A percentile compares a stretch with the other conserved stretches of the same genome.
phyloP scores from a whole-genome alignment of 2,888 invertebrate species.

The Yponomeuta plumbellus region DNA sequence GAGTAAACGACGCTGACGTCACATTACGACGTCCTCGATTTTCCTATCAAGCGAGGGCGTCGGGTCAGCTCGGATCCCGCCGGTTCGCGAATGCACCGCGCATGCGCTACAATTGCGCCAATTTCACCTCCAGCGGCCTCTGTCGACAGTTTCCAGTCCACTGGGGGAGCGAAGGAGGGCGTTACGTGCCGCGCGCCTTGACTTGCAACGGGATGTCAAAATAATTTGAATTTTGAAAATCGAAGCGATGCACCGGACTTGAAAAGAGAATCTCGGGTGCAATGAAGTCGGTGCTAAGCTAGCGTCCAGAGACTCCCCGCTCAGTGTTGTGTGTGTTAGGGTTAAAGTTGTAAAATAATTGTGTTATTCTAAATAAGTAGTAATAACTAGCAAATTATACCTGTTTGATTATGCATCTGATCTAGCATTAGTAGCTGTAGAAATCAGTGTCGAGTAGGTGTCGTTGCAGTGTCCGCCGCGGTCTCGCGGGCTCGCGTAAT shows the following conservation, averaged over 20 bases:
- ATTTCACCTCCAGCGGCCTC: slow-evolving; percentile 70
- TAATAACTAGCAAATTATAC: background rate
- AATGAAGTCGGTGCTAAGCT: background rate
- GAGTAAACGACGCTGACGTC: slow-evolving; percentile 67
- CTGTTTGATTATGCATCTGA: background rate
- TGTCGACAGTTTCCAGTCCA: slow-evolving; percentile 59
- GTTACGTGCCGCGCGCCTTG: slow-evolving; percentile 55
- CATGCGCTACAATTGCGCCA: slow-evolving; percentile 74
- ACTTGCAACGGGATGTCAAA: slow-evolving; percentile 49
- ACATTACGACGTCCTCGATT: slow-evolving; percentile 68
- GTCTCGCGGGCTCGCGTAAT: slow-evolving; percentile 49
- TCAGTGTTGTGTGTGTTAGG: slow-evolving; percentile 4
- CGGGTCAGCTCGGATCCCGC: slow-evolving; percentile 63
- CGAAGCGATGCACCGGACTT: background rate
- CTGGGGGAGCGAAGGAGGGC: slow-evolving; percentile 51
- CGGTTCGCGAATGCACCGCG: slow-evolving; percentile 58
- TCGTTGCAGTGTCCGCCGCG: slow-evolving; percentile 44
- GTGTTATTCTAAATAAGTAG: background rate
- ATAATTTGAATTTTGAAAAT: slow-evolving; percentile 62
- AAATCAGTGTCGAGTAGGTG: slow-evolving; percentile 30
- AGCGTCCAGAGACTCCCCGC: background rate
- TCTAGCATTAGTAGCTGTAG: background rate
- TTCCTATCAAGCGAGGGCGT: slow-evolving; percentile 67
- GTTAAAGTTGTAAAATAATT: background rate
- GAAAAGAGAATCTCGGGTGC: background rate